Percentiles rank a stretch among this genome's conserved stretches.
These are phyloP conservation scores for Drosophila nigrodunni DNA, from an alignment of 1,140 invertebrate species.

Conservation along the genomic window DNA sequence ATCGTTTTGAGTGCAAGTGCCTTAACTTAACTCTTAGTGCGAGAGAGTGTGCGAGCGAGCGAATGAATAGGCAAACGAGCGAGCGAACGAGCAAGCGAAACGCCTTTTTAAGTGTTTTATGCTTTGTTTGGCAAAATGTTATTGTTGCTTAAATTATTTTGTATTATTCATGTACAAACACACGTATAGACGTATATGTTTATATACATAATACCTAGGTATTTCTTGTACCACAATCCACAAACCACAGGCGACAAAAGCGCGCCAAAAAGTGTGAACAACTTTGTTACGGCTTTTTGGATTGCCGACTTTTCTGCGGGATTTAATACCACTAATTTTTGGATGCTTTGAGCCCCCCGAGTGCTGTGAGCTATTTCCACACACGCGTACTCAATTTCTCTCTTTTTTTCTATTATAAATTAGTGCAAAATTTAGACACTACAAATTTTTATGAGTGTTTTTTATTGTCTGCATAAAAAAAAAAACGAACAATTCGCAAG, in stretches of 20 bases:
- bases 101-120: constrained; percentile 80
- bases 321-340: constrained; percentile 6
- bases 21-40: constrained; percentile 46
- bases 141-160: constrained; percentile 78
- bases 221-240: constrained; percentile 13
- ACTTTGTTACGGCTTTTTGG: neutral
- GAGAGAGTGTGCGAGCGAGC: constrained; percentile 6
- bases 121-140: constrained; percentile 82
- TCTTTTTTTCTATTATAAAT: constrained; percentile 52
- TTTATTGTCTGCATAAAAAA: constrained; percentile 51
- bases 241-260: constrained; percentile 30
- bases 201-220: constrained; percentile 40
- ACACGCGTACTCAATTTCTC: no score
- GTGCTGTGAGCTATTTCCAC: neutral
- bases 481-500: constrained; percentile 19
- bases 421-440: constrained; percentile 61
- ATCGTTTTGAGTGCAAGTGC: constrained; percentile 58
- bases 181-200: no score
- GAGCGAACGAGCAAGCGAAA: constrained; percentile 39
- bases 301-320: constrained; percentile 17
- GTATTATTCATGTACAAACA: constrained; percentile 67
- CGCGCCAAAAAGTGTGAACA: constrained; percentile 32
- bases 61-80: constrained; percentile 7
- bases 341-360: constrained; percentile 9
- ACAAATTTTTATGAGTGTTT: constrained; percentile 55